Percentiles rank a stretch among this genome's conserved stretches.
Conservation (phyloP, 2,797 vertebrate genomes). For the Sebastes paucispinis region DNA sequence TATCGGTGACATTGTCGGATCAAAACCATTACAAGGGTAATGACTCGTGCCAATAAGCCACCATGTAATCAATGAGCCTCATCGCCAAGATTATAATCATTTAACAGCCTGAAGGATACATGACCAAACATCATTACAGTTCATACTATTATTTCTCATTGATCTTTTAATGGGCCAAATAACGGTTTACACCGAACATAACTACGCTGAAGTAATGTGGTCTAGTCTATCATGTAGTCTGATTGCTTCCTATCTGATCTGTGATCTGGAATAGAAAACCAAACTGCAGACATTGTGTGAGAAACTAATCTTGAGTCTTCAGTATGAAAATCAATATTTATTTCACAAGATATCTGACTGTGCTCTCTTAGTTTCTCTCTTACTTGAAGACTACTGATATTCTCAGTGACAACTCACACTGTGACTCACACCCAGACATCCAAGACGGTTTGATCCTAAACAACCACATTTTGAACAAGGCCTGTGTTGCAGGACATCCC, state of each 20-base stretch:
- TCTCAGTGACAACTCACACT: slow-evolving; percentile 12
- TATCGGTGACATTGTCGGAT: slow-evolving; percentile 7
- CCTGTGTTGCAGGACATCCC: slow-evolving; percentile 36
- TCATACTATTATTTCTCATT: slow-evolving; percentile 13
- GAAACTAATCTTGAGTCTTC: not conserved
- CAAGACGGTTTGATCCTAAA: slow-evolving; percentile 36
- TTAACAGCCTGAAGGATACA: slow-evolving; percentile 10
- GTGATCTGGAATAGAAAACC: slow-evolving; percentile 20
- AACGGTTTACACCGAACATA: not conserved
- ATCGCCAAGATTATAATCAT: slow-evolving; percentile 5
- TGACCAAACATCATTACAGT: slow-evolving; percentile 11
- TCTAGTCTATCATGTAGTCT: not conserved
- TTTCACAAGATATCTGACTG: not conserved
- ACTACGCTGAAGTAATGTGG: not conserved
- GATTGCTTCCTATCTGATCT: not conserved
- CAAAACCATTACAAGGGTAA: slow-evolving; percentile 33
- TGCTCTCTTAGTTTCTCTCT: not conserved
- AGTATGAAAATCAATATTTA: no score
- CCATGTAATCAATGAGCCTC: slow-evolving; percentile 24
- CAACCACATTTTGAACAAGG: not conserved
- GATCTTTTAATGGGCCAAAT: slow-evolving; percentile 16
- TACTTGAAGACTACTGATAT: slow-evolving; percentile 4
- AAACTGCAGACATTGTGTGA: not conserved
- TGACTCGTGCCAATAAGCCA: slow-evolving; percentile 16
- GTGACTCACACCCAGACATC: slow-evolving; percentile 30